Evolutionary conservation across 2,888 invertebrate genomes (phyloP).

Genomic region (Parnassius orleans): DNA sequence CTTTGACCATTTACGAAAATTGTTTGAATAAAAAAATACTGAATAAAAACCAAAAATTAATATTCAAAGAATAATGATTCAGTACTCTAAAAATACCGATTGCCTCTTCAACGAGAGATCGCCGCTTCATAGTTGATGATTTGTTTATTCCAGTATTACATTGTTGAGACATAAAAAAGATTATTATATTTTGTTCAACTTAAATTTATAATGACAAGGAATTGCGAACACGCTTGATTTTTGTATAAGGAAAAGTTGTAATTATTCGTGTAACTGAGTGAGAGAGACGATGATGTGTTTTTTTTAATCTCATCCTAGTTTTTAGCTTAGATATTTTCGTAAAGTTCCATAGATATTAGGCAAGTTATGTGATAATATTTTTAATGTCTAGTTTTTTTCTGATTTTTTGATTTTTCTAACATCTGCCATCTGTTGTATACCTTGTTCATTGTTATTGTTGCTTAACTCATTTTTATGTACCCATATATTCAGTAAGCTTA

Average conservation of each 20-base stretch:
- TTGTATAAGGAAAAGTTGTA: constrained; percentile 11
- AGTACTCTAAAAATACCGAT: too few species aligned
- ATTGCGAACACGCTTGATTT: constrained; percentile 34
- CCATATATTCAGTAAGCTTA: too few species aligned
- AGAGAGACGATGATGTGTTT: constrained; percentile 1
- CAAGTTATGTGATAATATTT: constrained; percentile 26
- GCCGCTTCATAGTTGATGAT: constrained; percentile 33
- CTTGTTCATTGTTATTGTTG: constrained; percentile 5
- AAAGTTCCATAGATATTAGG: constrained; percentile 11
- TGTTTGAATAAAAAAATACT: too few species aligned
- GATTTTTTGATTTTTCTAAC: background rate
- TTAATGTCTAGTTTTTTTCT: constrained; percentile 10
- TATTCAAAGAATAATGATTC: too few species aligned
- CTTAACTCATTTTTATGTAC: background rate
- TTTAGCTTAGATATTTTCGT: constrained; percentile 3
- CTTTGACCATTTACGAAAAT: too few species aligned
- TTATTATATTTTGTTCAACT: constrained; percentile 32
- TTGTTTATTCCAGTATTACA: constrained; percentile 61
- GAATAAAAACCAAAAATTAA: too few species aligned
- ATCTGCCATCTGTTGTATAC: background rate
- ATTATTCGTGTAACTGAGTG: constrained; percentile 5
- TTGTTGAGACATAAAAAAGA: constrained; percentile 51
- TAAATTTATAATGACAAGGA: constrained; percentile 32
- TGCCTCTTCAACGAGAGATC: background rate
- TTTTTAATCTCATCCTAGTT: constrained; percentile 14